Conservation (phyloP, 2,888 invertebrate species). For the Pollenia labialis region DNA sequence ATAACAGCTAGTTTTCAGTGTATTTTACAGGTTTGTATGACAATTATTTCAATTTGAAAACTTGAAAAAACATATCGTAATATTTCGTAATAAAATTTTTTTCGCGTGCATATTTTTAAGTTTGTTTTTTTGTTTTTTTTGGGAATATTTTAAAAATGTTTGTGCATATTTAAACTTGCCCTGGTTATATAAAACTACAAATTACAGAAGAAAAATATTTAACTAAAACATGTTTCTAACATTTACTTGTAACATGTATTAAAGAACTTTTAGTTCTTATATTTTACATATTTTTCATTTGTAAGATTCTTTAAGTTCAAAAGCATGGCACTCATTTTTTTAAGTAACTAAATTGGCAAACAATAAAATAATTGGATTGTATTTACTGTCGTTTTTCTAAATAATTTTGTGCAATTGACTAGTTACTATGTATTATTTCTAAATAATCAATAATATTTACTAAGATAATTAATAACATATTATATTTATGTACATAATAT, state of each 20-base stretch:
- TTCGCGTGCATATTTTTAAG: no score
- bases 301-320: not conserved
- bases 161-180: no score
- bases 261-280: not conserved
- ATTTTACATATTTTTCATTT: slow-evolving; percentile 9
- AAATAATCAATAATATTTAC: slow-evolving; percentile 5
- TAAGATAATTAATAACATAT: slow-evolving; percentile 1
- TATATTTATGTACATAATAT: not conserved
- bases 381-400: slow-evolving; percentile 7
- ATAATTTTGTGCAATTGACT: slow-evolving; percentile 62
- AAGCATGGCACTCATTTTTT: slow-evolving; percentile 68
- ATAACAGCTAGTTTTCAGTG: no score
- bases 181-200: no score
- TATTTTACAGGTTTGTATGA: no score
- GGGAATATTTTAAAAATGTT: no score
- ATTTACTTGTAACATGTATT: not conserved
- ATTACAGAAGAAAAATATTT: not conserved
- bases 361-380: slow-evolving; percentile 32
- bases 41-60: no score
- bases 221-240: slow-evolving; percentile 3
- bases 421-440: slow-evolving; percentile 41
- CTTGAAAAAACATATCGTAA: no score
- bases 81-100: no score
- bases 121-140: no score
- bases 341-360: slow-evolving; percentile 50